A percentile compares a stretch with the other conserved stretches of the same genome.
phyloP scores from a whole-genome alignment of 2,797 vertebrate genomes.

The Falco cherrug region DNA sequence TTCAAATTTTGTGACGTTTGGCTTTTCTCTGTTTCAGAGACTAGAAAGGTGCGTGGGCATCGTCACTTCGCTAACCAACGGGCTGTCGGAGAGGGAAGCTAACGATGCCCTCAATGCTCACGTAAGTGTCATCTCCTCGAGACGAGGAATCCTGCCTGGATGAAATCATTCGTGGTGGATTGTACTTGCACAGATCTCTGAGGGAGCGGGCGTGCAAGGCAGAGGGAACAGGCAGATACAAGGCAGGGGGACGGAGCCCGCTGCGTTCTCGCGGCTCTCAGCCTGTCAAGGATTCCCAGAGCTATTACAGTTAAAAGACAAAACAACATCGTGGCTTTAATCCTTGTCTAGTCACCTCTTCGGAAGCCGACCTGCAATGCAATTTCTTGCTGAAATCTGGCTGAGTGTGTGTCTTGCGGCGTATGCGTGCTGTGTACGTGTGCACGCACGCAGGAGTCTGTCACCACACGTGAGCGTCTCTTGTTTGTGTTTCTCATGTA shows the following conservation, averaged over 20 bases:
- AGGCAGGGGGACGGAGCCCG: not conserved
- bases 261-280: too few relatives aligned
- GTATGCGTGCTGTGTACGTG: accelerated
- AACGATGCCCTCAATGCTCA: conserved; percentile 94
- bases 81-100: conserved; percentile 91
- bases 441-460: accelerated
- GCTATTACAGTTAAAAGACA: not conserved
- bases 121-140: conserved; percentile 75
- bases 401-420: not conserved
- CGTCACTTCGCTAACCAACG: conserved; percentile 85
- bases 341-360: accelerated
- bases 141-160: not conserved
- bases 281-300: not conserved
- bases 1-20: not conserved
- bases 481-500: accelerated
- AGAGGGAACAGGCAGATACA: not conserved
- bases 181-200: not conserved
- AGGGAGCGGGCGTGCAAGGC: not conserved
- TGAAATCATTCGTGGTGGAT: accelerated
- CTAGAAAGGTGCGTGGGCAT: conserved; percentile 88
- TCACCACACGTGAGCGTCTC: not conserved
- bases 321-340: accelerated
- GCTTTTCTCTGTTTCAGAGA: conserved; percentile 73
- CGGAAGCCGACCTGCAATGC: not conserved
- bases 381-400: not conserved